Evolutionary conservation across 2,888 invertebrate species (phyloP).

Genomic region (Tetramorium bicarinatum): DNA sequence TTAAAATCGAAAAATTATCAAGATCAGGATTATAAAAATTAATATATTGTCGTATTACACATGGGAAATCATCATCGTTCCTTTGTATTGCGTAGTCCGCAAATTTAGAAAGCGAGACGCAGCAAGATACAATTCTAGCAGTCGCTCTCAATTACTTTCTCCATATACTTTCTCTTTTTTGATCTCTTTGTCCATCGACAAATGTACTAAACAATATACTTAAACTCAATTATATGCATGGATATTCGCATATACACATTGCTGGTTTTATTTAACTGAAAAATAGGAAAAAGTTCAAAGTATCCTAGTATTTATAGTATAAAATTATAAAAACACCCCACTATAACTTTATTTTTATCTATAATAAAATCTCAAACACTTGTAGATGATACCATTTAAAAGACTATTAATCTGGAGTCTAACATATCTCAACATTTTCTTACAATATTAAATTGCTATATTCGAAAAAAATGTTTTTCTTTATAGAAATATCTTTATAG

Average conservation of each 20-base stretch:
- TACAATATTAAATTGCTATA: not conserved
- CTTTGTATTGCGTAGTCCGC: not conserved
- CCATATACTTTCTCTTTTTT: slow-evolving; percentile 11
- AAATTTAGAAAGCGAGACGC: slow-evolving; percentile 46
- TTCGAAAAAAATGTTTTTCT: not conserved
- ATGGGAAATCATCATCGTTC: not conserved
- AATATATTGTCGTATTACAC: not conserved
- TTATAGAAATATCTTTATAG: not conserved
- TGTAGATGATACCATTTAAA: not conserved
- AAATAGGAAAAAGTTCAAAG: not conserved
- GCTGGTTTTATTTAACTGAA: not conserved
- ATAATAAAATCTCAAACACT: not conserved
- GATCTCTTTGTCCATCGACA: not conserved
- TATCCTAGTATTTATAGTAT: not conserved
- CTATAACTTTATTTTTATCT: not conserved
- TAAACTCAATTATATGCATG: slow-evolving; percentile 8
- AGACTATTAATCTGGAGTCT: not conserved
- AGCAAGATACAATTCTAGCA: not conserved
- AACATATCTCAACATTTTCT: slow-evolving; percentile 7
- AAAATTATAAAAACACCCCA: not conserved
- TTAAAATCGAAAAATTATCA: not conserved
- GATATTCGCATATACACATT: not conserved
- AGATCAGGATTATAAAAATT: not conserved
- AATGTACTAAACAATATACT: not conserved
- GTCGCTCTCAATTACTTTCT: slow-evolving; percentile 38